Evolutionary conservation across 2,888 invertebrate species (phyloP).

Genomic region (Nemapogon koenigi): DNA sequence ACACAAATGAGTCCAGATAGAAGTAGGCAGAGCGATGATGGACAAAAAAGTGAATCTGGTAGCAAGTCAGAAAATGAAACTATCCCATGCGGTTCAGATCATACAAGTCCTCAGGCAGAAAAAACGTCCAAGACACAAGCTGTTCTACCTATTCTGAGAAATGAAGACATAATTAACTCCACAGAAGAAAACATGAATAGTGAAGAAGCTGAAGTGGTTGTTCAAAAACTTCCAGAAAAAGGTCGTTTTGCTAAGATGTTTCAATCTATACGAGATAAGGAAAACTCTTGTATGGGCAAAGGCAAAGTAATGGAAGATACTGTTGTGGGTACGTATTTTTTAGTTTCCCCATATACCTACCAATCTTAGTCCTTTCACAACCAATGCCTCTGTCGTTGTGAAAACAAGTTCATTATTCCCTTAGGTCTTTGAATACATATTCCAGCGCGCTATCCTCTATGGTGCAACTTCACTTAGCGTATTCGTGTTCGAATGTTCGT

Average conservation of each 20-base stretch:
- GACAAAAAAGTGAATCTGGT: constrained; percentile 46
- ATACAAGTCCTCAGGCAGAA: constrained; percentile 49
- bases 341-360: background rate
- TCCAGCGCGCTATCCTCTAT: no score
- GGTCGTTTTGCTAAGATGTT: constrained; percentile 50
- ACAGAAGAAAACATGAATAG: constrained; percentile 22
- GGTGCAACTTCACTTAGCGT: background rate
- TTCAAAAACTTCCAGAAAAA: constrained; percentile 41
- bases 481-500: background rate
- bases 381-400: no score
- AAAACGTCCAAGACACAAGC: constrained; percentile 54
- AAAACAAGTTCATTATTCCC: no score
- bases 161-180: constrained; percentile 46
- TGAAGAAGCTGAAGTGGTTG: constrained; percentile 43
- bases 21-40: constrained; percentile 52
- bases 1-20: constrained; percentile 43
- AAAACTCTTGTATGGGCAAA: constrained; percentile 55
- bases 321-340: constrained; percentile 34
- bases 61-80: constrained; percentile 55
- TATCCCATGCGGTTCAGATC: constrained; percentile 54
- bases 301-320: constrained; percentile 56
- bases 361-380: background rate
- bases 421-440: no score
- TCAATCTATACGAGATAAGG: constrained; percentile 49
- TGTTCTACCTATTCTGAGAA: constrained; percentile 53